phyloP scores from a whole-genome alignment of 2,797 vertebrate genomes.

The Aphelocoma californica region DNA sequence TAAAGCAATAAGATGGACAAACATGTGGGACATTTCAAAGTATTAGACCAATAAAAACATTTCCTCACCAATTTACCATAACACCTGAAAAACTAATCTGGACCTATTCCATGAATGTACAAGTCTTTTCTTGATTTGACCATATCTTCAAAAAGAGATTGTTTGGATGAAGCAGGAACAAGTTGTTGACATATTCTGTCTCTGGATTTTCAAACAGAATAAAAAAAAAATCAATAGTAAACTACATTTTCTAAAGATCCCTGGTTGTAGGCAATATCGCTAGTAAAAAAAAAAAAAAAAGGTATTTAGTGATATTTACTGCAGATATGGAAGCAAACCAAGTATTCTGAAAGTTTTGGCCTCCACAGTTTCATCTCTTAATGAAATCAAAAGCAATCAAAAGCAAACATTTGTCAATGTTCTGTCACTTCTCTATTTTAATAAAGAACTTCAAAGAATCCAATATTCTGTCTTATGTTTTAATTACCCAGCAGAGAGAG shows the following conservation, averaged over 20 bases:
- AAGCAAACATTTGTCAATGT: not conserved
- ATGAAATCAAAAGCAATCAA: not conserved
- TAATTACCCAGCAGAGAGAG: constrained; percentile 26
- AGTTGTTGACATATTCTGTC: not conserved
- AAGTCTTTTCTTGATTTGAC: not conserved
- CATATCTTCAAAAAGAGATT: not conserved
- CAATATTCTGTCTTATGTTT: not conserved
- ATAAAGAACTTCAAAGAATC: not conserved
- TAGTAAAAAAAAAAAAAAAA: not conserved
- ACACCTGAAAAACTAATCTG: not conserved
- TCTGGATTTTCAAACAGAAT: not conserved
- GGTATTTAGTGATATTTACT: not conserved
- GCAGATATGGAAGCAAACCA: not conserved
- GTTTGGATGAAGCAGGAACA: not conserved
- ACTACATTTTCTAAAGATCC: not conserved
- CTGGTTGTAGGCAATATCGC: not conserved
- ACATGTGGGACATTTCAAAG: not conserved
- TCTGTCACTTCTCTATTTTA: constrained; percentile 14
- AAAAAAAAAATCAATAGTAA: constrained; percentile 13
- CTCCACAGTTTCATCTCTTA: not conserved
- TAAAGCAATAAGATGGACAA: not conserved
- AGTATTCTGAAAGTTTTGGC: not conserved
- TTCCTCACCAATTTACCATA: not conserved
- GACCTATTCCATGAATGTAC: not conserved
- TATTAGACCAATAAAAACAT: not conserved